Evolutionary conservation across 2,797 vertebrate genomes (phyloP), one percentile per base, ranked within the genome.

Genomic region (Eospalax fontanierii): DNA sequence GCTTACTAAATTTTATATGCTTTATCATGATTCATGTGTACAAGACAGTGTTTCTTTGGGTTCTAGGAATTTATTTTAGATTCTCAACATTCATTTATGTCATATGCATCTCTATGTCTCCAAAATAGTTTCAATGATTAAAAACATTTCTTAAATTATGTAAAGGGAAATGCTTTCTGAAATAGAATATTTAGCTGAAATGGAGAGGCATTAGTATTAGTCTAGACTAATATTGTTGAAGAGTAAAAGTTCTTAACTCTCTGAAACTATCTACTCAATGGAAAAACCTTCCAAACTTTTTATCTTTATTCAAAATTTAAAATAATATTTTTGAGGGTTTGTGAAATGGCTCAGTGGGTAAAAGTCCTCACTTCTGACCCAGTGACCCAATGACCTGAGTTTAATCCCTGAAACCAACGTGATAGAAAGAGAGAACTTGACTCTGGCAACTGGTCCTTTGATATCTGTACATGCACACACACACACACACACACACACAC

Each of bases 41-140:
- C 19, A 65, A 54, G 46, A 78, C 1, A 82, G 76, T 30, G 26
- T 70, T 40, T 2, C 30, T 15, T 26, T 83, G 43, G 6, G 22
- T 80, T 93, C 74, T 43, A 91, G 46, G 54, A 94, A 80, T 92
- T 87, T 75, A 35, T 35, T 66, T 94, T 33, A 35, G 9, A 73
- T 89, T 90, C 71, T 89, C 75, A 76, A 38, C 28, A 83, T 76
- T 76, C 46, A 80, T 2, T 61, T 9, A 15, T 66, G 12, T 40
- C 63, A 57, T 18, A 22, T 0, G 28, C 61, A 63, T 57, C 74
- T 92, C 19, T 91, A 18, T 57, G n/a, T 85, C 81, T 80, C 46
- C 22, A 38, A 93, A 87, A 5, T 6, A 9, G 1, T 30, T 83
- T 90, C 24, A 81, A 2, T 61, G 33, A 82, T 54, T 79, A 84